Evolutionary conservation across 2,797 vertebrate species (phyloP).

Genomic region (Macroramphosus scolopax): DNA sequence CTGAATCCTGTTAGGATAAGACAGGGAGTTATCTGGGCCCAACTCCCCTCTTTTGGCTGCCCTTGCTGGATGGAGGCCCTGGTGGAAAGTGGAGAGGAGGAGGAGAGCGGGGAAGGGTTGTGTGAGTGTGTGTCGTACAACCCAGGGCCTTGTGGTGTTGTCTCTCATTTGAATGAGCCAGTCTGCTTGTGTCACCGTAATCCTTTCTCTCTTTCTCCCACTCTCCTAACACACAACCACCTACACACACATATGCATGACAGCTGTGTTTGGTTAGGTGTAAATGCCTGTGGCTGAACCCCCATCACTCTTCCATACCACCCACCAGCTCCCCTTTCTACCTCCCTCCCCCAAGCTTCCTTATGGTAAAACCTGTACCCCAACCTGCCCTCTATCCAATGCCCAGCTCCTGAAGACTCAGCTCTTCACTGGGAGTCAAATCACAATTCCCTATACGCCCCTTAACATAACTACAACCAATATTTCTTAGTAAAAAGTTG

Average conservation of each 20-base stretch:
- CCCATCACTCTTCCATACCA: conserved; percentile 31
- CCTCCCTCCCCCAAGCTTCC: conserved; percentile 17
- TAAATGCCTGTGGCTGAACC: conserved; percentile 67
- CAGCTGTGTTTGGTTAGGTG: conserved; percentile 79
- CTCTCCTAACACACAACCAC: conserved; percentile 35
- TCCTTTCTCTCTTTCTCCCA: conserved; percentile 61
- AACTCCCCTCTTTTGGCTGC: conserved; percentile 67
- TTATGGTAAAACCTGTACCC: conserved; percentile 45
- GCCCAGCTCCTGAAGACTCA: conserved; percentile 28
- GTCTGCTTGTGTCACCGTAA: conserved; percentile 72
- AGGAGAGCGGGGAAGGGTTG: conserved; percentile 33
- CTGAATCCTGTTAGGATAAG: conserved; percentile 79
- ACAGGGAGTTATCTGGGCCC: conserved; percentile 71
- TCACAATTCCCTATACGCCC: conserved; percentile 45
- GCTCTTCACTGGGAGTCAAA: conserved; percentile 4
- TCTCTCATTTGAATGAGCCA: conserved; percentile 65
- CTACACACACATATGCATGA: conserved; percentile 28
- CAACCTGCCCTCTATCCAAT: conserved; percentile 8
- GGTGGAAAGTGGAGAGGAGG: conserved; percentile 46
- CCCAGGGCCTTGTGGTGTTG: conserved; percentile 65
- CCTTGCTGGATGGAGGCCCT: conserved; percentile 64
- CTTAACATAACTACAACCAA: conserved; percentile 30
- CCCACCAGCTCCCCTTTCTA: conserved; percentile 50
- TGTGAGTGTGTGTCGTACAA: conserved; percentile 52
- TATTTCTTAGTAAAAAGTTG: conserved; percentile 52